Percentiles rank a stretch among this genome's conserved stretches.
Conservation (phyloP, 2,113 vertebrate genomes). For the Nothocercus nigrocapillus region DNA sequence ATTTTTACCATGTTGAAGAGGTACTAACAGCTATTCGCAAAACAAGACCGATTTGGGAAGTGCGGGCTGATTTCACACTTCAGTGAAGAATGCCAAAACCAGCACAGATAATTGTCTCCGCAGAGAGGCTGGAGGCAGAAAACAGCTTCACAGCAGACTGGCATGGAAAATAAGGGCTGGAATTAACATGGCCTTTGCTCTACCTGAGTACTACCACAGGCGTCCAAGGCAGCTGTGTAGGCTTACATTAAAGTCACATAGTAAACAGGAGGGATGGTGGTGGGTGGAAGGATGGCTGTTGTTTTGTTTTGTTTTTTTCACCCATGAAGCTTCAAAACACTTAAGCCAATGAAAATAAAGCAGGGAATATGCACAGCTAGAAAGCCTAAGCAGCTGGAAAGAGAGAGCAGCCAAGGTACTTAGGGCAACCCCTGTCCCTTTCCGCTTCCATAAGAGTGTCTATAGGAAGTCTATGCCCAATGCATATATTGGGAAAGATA, state of each 20-base stretch:
- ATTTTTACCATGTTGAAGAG: not conserved
- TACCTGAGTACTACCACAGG: fast-evolving
- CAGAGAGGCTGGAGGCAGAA: not conserved
- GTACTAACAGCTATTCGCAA: not conserved
- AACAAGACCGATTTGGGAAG: not conserved
- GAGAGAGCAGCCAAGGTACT: not conserved
- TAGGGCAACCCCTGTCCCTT: not conserved
- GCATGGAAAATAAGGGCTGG: not conserved
- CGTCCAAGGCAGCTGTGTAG: not conserved
- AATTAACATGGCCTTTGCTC: not conserved
- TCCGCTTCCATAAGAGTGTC: not conserved
- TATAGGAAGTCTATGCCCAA: not conserved
- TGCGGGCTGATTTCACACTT: fast-evolving
- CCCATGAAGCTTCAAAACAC: not conserved
- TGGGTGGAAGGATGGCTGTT: not conserved
- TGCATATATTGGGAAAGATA: not conserved
- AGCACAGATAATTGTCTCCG: not conserved
- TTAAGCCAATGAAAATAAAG: not conserved
- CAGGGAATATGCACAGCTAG: not conserved
- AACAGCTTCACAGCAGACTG: fast-evolving
- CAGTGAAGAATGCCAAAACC: not conserved
- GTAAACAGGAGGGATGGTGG: not conserved
- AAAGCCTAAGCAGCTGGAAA: not conserved
- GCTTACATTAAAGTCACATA: not conserved
- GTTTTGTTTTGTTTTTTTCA: not conserved